These are phyloP conservation scores for Irena cyanogastra DNA, from an alignment of 2,113 vertebrate species.

Conservation along the genomic window DNA sequence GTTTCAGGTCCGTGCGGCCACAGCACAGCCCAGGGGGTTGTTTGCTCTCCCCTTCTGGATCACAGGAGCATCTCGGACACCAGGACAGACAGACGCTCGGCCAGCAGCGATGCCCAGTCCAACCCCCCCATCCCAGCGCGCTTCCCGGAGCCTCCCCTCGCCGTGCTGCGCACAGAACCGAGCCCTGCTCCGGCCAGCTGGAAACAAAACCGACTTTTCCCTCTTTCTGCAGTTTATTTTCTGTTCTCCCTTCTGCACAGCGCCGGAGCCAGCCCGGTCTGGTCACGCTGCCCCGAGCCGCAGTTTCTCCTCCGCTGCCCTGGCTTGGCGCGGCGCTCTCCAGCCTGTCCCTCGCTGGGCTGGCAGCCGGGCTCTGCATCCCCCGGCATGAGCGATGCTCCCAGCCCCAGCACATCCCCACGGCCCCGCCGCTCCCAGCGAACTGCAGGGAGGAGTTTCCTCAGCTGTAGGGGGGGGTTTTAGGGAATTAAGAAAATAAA, in stretches of 20 bases:
- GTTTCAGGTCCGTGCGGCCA: neutral
- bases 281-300: too few species aligned
- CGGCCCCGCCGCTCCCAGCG: neutral
- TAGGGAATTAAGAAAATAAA: neutral
- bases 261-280: neutral
- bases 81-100: neutral
- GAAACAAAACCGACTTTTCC: neutral
- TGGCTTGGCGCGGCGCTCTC: neutral
- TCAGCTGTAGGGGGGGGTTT: too few species aligned
- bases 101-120: neutral
- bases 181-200: neutral
- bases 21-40: neutral
- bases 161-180: neutral
- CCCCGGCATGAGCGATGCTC: fast-evolving
- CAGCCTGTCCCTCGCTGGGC: neutral
- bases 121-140: fast-evolving
- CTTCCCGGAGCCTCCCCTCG: neutral
- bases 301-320: neutral
- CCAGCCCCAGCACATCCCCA: neutral
- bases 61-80: neutral
- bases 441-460: neutral
- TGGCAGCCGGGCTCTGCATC: neutral
- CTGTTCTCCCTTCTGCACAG: neutral
- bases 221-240: neutral
- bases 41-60: fast-evolving